Conservation (phyloP, 2,113 vertebrate genomes). For the Scatophagus argus region DNA sequence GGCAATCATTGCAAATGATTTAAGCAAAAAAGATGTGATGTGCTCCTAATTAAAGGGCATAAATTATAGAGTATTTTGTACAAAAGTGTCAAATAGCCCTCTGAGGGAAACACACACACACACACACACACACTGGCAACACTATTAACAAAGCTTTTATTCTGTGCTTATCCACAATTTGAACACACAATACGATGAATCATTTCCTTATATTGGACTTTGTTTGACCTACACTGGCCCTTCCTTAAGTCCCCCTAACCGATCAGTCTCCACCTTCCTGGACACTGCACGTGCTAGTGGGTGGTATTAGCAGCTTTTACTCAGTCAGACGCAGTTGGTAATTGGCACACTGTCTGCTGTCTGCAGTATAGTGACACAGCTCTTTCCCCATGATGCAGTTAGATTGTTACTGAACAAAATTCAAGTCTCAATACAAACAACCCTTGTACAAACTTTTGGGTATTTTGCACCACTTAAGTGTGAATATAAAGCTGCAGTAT, state of each 20-base stretch:
- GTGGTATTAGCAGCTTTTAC: slow-evolving; percentile 34
- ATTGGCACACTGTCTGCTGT: slow-evolving; percentile 30
- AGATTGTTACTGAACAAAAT: slow-evolving; percentile 1
- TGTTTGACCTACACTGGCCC: neutral
- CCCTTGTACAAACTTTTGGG: neutral
- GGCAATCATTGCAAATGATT: slow-evolving; percentile 7
- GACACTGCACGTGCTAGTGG: neutral
- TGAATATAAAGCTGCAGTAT: neutral
- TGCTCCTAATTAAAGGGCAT: slow-evolving; percentile 5
- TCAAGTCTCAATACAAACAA: slow-evolving; percentile 1
- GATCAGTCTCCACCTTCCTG: neutral
- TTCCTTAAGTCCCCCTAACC: neutral
- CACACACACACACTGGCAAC: neutral
- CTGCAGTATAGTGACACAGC: slow-evolving; percentile 22
- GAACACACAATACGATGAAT: neutral
- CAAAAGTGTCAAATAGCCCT: neutral
- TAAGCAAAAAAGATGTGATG: neutral
- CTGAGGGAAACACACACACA: too few species aligned
- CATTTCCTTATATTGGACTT: neutral
- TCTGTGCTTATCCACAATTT: neutral
- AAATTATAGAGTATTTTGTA: neutral
- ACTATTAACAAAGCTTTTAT: neutral
- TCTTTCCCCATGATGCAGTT: slow-evolving; percentile 19
- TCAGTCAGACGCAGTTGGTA: slow-evolving; percentile 30
- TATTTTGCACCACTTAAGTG: neutral